Base-by-base conservation (phyloP, 2,113 vertebrate species). In the Callochromis pleurospilus region DNA sequence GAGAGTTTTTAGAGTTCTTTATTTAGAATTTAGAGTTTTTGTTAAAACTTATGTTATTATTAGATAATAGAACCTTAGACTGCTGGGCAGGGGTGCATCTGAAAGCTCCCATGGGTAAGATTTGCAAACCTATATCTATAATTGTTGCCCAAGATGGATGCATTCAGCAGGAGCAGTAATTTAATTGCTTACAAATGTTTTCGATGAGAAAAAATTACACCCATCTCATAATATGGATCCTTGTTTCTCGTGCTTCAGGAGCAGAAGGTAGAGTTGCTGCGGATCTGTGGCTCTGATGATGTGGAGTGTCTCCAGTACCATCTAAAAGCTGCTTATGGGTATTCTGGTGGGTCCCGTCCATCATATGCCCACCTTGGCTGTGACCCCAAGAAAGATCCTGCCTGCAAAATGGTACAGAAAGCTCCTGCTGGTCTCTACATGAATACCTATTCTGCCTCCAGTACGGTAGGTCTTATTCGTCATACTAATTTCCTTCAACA, bases 291-390 rank as follows among this genome's bases (percentile, higher is more conserved):
- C 0, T 5, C 95, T 3, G 95, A 97, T 1, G 96, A 97, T 19
- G 93, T 95, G 2, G 96, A 97, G 90, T 97, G 96, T 88, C 90
- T 97, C 29, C 96, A 97, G 94, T 97, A 96, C 86, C 96, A 97
- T 86, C 88, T 97, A 65, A 96, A 92, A 56, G 96, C 96, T 2
- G 96, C 96, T 42, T 91, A 92, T 9, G 96, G 96, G 17, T 80
- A 96, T 83, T 84, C 95, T 2, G 89, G 91, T 2, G 94, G 90
- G 7, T 33, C 91, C 3, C 82, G 86, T 12, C 96, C 96, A 3
- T 96, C 96, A 17, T 96, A 97, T 7, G 93, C 95, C 19, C 95
- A 96, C 88, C 95, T 96, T 1, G 96, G 96, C 84, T 97, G 96
- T 45, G 94, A 97, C 89, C 96, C 96, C 51, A 93, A 95, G 86